These are phyloP conservation scores for Anguilla rostrata DNA, from an alignment of 2,113 vertebrate species.

Conservation along the genomic window DNA sequence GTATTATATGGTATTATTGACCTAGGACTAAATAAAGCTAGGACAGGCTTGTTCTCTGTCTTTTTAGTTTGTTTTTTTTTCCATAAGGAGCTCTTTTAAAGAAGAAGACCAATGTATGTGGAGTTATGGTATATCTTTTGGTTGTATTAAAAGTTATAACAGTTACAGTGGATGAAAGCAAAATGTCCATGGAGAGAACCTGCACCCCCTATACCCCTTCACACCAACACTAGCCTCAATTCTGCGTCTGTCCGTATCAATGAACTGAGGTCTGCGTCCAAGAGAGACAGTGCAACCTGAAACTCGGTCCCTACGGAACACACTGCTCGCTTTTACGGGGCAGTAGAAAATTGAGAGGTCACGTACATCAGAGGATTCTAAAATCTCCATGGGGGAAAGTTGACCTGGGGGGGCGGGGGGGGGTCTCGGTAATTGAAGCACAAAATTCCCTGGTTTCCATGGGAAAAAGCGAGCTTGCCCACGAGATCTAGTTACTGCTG, in stretches of 20 bases:
- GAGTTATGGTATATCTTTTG: background rate
- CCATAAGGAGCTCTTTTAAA: too few relatives aligned
- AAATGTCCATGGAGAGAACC: background rate
- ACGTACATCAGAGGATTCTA: constrained; percentile 10
- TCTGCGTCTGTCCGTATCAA: constrained; percentile 16
- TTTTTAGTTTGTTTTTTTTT: background rate
- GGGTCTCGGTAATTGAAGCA: constrained; percentile 10
- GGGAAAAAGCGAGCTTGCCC: too few relatives aligned
- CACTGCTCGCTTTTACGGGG: constrained; percentile 43
- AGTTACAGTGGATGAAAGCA: background rate
- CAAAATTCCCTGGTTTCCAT: too few relatives aligned
- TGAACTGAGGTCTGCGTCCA: constrained; percentile 43
- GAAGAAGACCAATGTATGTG: background rate
- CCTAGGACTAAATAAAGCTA: background rate
- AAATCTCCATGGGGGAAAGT: constrained; percentile 24
- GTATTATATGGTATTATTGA: background rate
- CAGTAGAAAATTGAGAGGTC: constrained; percentile 32
- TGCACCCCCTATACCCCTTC: constrained; percentile 9
- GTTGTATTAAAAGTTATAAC: background rate
- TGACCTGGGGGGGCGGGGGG: background rate
- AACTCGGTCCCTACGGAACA: constrained; percentile 55
- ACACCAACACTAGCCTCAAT: constrained; percentile 25
- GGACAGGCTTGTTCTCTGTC: background rate
- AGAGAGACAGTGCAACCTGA: constrained; percentile 54
- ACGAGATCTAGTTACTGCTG: background rate